Conservation (phyloP, 2,888 invertebrate species). For the Pasiphila rectangulata region DNA sequence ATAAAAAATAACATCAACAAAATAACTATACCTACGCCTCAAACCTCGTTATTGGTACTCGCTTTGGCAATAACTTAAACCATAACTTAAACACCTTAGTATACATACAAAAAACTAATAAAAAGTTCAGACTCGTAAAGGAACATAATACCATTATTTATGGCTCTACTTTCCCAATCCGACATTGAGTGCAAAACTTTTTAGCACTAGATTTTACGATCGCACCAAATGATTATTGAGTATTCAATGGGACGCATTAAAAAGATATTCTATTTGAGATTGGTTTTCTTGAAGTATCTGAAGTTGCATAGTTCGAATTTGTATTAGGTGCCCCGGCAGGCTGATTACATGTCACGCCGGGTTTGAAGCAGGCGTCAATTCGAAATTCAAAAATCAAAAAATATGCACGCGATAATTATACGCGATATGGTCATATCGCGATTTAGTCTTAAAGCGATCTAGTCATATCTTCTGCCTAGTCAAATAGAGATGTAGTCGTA, state of each 20-base stretch:
- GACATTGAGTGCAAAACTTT: slow-evolving; percentile 57
- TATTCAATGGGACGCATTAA: slow-evolving; percentile 43
- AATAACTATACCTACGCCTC: no score
- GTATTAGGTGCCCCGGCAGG: no score
- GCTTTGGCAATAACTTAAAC: not conserved
- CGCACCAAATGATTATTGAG: slow-evolving; percentile 44
- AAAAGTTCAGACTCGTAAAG: slow-evolving; percentile 30
- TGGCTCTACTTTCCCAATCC: slow-evolving; percentile 37
- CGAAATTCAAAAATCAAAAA: no score
- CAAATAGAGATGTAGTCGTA: no score
- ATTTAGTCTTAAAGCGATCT: no score
- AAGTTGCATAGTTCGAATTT: not conserved
- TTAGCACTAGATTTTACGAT: slow-evolving; percentile 54
- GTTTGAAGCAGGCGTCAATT: no score
- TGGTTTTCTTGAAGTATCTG: slow-evolving; percentile 27
- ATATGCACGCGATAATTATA: no score
- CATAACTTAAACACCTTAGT: slow-evolving; percentile 14
- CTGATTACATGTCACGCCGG: no score
- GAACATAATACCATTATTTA: slow-evolving; percentile 46
- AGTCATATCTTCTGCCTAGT: no score
- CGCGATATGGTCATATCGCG: no score
- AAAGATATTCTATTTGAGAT: slow-evolving; percentile 29
- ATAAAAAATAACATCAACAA: no score
- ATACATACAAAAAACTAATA: slow-evolving; percentile 24
- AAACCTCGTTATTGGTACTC: no score